Evolutionary conservation across 2,113 vertebrate genomes (phyloP), one percentile per base, ranked within the genome.

Genomic region (Gavia stellata): DNA sequence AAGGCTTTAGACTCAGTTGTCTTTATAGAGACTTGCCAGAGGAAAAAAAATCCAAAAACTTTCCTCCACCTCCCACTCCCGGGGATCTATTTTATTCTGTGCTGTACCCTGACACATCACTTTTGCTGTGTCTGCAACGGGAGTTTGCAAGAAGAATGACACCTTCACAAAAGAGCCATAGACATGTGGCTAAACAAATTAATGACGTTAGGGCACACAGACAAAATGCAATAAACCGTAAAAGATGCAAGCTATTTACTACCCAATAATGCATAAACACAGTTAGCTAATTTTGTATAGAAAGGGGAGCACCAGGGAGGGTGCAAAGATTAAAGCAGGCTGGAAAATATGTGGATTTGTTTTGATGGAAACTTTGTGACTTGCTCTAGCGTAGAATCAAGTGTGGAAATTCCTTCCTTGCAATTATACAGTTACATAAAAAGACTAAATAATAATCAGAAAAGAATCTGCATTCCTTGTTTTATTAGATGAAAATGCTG

Each of bases 301-400:
- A 78, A 91, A 81, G 45, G 62, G 90, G 55, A 84, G 58, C 65
- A 87, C 20, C 61, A 77, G 86, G 91, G 81, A 93, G 74, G 38
- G 66, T 13, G 28, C 36, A 50, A 42, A 94, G 87, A 95, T 86
- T 12, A 94, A 73, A 82, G 88, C 72, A 62, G 75, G 33, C 31
- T 95, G 95, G 94, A 96, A 97, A 97, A 94, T 67, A 61, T 17
- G 72, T 81, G 90, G 59, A 47, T 85, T 90, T 97, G 95, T 97
- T 97, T 96, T 92, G 95, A 89, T 95, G 97, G 94, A 96, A 96
- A 92, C 47, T 89, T 87, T 17, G 21, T 10, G 21, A 50, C 83
- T 68, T 29, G 86, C 71, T 94, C 47, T 31, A 20, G 36, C 75
- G 70, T 33, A 79, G 40, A 44, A 61, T 89, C 92, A 96, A 90